Evolutionary conservation across 2,888 invertebrate genomes (phyloP).

Genomic region (Pachydiplax longipennis): DNA sequence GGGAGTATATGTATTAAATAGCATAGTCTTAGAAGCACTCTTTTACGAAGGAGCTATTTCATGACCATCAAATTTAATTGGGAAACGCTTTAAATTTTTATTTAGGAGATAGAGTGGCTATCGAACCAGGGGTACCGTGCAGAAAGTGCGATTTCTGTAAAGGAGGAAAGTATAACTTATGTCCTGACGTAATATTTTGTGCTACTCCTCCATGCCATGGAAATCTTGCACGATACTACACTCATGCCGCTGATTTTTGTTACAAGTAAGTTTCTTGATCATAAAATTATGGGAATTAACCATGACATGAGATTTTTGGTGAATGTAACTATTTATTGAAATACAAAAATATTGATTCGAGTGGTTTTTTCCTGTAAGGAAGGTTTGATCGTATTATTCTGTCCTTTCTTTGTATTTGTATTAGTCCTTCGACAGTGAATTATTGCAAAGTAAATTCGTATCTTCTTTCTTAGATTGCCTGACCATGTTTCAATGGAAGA

Average conservation of each 20-base stretch:
- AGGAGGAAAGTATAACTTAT: constrained; percentile 89
- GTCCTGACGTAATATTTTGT: constrained; percentile 85
- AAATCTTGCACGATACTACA: constrained; percentile 84
- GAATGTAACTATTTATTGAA: background rate
- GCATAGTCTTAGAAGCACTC: too few relatives aligned
- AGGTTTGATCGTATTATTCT: too few relatives aligned
- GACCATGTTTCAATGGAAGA: constrained; percentile 91
- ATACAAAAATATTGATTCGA: too few relatives aligned
- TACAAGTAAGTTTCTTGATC: constrained; percentile 68
- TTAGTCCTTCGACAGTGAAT: too few relatives aligned
- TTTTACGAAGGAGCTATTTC: too few relatives aligned
- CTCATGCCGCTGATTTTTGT: constrained; percentile 90
- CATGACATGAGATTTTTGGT: background rate
- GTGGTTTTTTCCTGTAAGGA: too few relatives aligned
- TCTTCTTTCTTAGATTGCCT: constrained; percentile 73
- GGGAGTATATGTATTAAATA: too few relatives aligned
- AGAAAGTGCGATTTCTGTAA: constrained; percentile 85
- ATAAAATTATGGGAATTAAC: background rate
- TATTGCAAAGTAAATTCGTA: background rate
- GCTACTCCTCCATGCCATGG: constrained; percentile 96
- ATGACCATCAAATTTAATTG: background rate
- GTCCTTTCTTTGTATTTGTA: too few relatives aligned
- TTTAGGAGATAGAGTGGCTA: constrained; percentile 88
- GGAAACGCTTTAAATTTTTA: too few relatives aligned
- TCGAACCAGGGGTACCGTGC: constrained; percentile 94